Percentiles rank a stretch among this genome's conserved stretches.
Conservation (phyloP, 2,888 invertebrate species). For the Mesochorus sp. region DNA sequence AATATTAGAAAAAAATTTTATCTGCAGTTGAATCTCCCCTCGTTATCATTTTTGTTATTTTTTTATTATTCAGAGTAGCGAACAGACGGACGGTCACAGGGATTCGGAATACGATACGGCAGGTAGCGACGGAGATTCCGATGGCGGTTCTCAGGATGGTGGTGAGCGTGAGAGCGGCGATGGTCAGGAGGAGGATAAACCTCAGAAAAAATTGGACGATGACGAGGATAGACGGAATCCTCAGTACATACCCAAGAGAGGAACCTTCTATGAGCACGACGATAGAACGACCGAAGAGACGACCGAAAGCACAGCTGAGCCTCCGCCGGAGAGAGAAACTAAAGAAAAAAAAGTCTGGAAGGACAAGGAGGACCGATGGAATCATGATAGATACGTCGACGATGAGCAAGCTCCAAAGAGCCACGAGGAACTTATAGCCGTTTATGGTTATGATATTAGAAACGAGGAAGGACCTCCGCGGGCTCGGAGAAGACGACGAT, state of each 20-base stretch:
- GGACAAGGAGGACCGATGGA: conserved; percentile 89
- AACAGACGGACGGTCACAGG: conserved; percentile 76
- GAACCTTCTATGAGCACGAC: conserved; percentile 98
- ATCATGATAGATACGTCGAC: conserved; percentile 93
- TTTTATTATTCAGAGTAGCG: conserved; percentile 73
- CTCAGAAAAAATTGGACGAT: conserved; percentile 91
- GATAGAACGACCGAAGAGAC: conserved; percentile 90
- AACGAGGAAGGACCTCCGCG: conserved; percentile 96
- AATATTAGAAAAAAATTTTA: too few relatives aligned
- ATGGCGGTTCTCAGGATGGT: conserved; percentile 79
- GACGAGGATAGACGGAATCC: conserved; percentile 98
- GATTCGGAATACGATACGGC: conserved; percentile 79
- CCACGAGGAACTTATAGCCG: conserved; percentile 90
- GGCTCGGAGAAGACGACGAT: conserved; percentile 92
- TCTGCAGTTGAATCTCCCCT: too few relatives aligned
- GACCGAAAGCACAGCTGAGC: conserved; percentile 71
- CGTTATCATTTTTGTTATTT: background rate
- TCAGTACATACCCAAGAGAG: conserved; percentile 97
- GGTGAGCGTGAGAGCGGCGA: conserved; percentile 79
- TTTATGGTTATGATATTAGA: conserved; percentile 97
- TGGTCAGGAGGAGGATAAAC: conserved; percentile 83
- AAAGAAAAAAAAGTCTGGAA: conserved; percentile 84
- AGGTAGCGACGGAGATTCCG: conserved; percentile 75
- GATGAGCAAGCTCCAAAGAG: conserved; percentile 93
- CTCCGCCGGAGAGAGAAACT: conserved; percentile 75